Percentiles rank a stretch among this genome's conserved stretches.
These are phyloP conservation scores for Tachina lurida DNA, from an alignment of 2,888 invertebrate species.

Conservation along the genomic window DNA sequence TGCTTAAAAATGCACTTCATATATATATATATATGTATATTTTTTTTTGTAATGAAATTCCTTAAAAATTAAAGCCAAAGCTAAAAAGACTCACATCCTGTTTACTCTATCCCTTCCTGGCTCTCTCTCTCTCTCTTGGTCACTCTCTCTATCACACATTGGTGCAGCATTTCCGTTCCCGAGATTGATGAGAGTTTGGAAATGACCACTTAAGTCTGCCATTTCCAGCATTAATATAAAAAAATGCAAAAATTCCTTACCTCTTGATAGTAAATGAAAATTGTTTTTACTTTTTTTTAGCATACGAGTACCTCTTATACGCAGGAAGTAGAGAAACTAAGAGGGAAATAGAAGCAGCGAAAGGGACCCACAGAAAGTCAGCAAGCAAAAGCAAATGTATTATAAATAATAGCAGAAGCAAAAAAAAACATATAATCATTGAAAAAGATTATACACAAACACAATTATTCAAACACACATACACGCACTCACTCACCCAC, in stretches of 20 bases:
- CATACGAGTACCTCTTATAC: background rate
- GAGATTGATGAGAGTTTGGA: no score
- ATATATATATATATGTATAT: no score
- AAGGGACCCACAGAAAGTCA: background rate
- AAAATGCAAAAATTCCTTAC: no score
- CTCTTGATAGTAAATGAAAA: background rate
- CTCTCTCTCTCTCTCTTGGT: no score
- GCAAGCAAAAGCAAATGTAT: background rate
- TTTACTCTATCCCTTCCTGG: no score
- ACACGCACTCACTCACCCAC: background rate
- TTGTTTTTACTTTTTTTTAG: background rate
- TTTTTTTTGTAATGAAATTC: no score
- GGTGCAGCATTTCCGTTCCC: no score
- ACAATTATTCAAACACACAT: background rate
- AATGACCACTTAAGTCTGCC: no score
- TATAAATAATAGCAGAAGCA: background rate
- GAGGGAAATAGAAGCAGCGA: background rate
- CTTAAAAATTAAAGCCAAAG: no score
- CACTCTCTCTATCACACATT: no score
- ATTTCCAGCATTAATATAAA: no score
- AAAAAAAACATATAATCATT: conserved; percentile 11
- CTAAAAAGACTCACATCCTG: no score
- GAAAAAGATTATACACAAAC: conserved; percentile 20
- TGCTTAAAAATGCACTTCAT: background rate
- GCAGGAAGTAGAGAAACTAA: background rate